Evolutionary conservation across 2,888 invertebrate species (phyloP), one percentile per base, ranked within the genome.

Genomic region (Portevinia maculata): DNA sequence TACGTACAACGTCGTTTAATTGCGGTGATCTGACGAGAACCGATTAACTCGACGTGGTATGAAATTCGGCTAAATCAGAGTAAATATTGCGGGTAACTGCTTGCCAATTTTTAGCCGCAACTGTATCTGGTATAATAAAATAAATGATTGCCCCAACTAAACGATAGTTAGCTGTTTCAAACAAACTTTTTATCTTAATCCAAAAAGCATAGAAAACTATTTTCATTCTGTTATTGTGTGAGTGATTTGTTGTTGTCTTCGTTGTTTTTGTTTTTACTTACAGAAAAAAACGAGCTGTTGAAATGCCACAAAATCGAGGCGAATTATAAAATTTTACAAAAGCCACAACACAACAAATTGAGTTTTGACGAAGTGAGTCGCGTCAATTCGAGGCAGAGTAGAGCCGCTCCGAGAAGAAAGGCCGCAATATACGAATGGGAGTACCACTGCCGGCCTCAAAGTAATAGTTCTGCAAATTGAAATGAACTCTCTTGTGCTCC

Each of bases 381-480:
- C 28, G 44, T 34, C 21, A 34, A 73, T 6, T 74, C 37, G 44
- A 37, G 44, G 44, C 21, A 34, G 24, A n/a, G 62, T 7, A 53
- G 17, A 28, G 3, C 41, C 50, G 24, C 15, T n/a, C 17, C 13
- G 6, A 62, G 69, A 59, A 50, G 81, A 59, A 65, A 70, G 50
- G 75, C 59, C 46, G 65, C 81, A 53, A 64, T 75, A 59, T 9
- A 44, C 67, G 32, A 59, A 28, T 59, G 5, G 17, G 28, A 28
- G 17, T 50, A 50, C 34, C 55, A 39, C 28, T 46, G 46, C 70
- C 67, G 62, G 78, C 73, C 78, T 78, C 65, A 83, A 83, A 83
- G 78, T 83, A 83, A 83, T 83, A 78, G 83, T 73, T 83, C 71
- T 73, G 83, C 83, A 83, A 83, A 83, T 83, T 83, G 81, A 83